Conservation (phyloP, 2,888 invertebrate genomes). For the Gisinianus flammeolus region DNA sequence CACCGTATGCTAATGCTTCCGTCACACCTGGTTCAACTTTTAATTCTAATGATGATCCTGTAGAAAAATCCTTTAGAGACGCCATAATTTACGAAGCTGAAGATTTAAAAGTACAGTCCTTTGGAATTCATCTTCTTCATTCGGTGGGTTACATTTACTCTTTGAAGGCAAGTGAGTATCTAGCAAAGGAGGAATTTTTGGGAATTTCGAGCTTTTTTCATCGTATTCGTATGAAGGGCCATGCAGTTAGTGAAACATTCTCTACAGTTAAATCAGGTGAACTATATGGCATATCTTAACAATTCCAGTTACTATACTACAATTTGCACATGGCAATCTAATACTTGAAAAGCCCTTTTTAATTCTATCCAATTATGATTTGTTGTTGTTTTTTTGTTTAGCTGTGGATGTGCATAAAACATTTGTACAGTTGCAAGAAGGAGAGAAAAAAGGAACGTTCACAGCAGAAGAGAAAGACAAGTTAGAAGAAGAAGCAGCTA, state of each 20-base stretch:
- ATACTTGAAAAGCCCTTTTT: too few relatives aligned
- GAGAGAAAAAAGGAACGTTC: conserved; percentile 54
- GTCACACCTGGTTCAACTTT: background rate
- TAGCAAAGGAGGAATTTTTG: conserved; percentile 56
- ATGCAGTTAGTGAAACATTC: conserved; percentile 53
- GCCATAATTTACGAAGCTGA: conserved; percentile 54
- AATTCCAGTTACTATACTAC: too few relatives aligned
- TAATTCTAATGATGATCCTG: conserved; percentile 28
- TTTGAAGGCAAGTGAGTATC: conserved; percentile 56
- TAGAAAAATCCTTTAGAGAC: conserved; percentile 47
- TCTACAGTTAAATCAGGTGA: conserved; percentile 51
- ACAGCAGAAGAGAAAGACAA: conserved; percentile 55
- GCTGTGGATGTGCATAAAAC: conserved; percentile 58
- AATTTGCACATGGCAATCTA: too few relatives aligned
- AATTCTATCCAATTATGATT: too few relatives aligned
- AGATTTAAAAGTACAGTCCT: conserved; percentile 58
- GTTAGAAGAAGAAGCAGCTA: conserved; percentile 56
- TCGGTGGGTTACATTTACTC: conserved; percentile 58
- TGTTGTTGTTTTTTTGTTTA: too few relatives aligned
- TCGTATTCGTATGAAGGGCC: conserved; percentile 57
- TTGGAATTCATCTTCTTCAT: conserved; percentile 57
- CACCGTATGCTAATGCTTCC: conserved; percentile 44
- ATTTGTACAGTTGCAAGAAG: conserved; percentile 58
- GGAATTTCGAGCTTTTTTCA: conserved; percentile 57
- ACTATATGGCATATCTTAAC: too few relatives aligned